Conservation (phyloP, 2,888 invertebrate genomes). For the Tenthredo livida region DNA sequence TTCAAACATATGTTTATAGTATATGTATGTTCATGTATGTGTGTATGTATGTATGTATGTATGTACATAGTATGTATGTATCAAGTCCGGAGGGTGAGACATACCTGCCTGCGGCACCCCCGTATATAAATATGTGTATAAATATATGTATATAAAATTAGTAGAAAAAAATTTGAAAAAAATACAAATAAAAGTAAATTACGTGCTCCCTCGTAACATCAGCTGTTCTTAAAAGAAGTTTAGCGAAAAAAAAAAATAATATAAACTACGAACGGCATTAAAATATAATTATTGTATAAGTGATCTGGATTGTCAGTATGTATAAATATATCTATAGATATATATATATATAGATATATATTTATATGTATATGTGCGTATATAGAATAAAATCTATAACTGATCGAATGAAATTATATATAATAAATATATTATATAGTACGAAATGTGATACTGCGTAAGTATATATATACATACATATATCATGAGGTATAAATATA, state of each 20-base stretch:
- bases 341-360: too few species aligned
- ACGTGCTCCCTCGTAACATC: neutral
- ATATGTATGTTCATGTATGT: neutral
- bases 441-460: too few species aligned
- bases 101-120: neutral
- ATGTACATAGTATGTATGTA: neutral
- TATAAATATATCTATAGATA: too few species aligned
- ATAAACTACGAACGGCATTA: neutral
- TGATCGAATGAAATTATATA: neutral
- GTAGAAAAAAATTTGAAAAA: slow-evolving; percentile 52
- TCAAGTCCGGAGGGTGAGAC: neutral
- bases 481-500: neutral
- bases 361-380: too few species aligned
- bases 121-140: neutral
- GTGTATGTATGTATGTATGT: neutral
- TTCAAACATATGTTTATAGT: too few species aligned
- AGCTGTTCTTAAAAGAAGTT: slow-evolving; percentile 55
- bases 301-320: too few species aligned
- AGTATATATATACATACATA: too few species aligned
- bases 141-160: neutral
- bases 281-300: neutral
- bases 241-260: neutral
- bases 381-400: too few species aligned
- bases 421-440: neutral
- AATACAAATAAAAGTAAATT: slow-evolving; percentile 5